A percentile compares a stretch with the other conserved stretches of the same genome.
These are phyloP conservation scores for Nomada flava DNA, from an alignment of 2,888 invertebrate species.

Conservation along the genomic window DNA sequence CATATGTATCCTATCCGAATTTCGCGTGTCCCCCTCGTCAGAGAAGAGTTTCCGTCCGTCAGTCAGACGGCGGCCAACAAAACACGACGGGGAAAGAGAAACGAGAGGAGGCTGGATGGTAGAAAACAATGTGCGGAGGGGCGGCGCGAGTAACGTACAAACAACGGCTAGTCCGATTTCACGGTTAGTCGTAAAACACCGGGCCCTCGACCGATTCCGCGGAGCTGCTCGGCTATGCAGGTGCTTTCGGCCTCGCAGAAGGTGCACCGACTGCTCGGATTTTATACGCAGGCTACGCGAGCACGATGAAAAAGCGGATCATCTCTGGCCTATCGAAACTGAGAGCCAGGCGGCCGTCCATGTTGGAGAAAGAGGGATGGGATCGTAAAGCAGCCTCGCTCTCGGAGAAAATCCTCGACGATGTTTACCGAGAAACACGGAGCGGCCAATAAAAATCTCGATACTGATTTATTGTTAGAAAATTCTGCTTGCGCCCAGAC, in stretches of 20 bases:
- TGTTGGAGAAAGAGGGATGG: constrained; percentile 40
- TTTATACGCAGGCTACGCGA: constrained; percentile 54
- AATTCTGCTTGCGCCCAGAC: neutral
- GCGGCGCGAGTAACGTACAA: constrained; percentile 55
- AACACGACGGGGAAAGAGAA: neutral
- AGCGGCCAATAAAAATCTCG: too few relatives aligned
- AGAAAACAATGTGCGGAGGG: constrained; percentile 53
- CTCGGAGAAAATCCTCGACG: neutral
- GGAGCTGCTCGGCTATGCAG: constrained; percentile 43
- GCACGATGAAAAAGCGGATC: constrained; percentile 63
- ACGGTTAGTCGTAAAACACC: constrained; percentile 66
- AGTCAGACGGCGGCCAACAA: neutral
- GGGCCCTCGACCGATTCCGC: constrained; percentile 51
- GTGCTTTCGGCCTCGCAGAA: constrained; percentile 45
- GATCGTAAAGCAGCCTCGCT: constrained; percentile 59
- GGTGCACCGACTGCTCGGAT: constrained; percentile 39
- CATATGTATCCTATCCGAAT: neutral
- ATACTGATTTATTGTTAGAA: too few relatives aligned
- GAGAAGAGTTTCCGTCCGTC: neutral
- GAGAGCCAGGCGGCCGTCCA: constrained; percentile 31
- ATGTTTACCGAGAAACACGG: neutral
- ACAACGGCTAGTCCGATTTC: constrained; percentile 65
- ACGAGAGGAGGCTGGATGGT: neutral
- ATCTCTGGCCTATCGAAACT: constrained; percentile 56
- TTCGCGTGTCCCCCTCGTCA: neutral